Conservation (phyloP, 2,113 vertebrate genomes). For the Chaetorhynchus papuensis region DNA sequence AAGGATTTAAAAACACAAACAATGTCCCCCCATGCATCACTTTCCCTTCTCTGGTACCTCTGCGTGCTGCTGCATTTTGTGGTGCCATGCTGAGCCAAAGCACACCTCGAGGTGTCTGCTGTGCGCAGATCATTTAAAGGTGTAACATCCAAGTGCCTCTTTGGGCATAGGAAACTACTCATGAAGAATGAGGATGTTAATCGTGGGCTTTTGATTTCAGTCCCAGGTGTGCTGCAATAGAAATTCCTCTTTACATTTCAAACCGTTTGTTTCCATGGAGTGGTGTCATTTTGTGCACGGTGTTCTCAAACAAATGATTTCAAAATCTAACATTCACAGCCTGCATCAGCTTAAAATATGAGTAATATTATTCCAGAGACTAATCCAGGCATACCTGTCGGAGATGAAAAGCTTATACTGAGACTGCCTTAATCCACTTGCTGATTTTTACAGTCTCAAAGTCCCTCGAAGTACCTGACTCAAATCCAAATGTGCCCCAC, state of each 20-base stretch:
- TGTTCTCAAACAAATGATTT: neutral
- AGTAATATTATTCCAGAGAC: neutral
- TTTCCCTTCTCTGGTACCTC: neutral
- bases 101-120: neutral
- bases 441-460: neutral
- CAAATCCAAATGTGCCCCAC: neutral
- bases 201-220: rapidly evolving
- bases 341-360: neutral
- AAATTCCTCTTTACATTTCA: neutral
- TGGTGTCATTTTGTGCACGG: neutral
- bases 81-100: neutral
- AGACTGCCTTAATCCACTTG: neutral
- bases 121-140: neutral
- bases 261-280: neutral
- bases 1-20: neutral
- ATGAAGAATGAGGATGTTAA: neutral
- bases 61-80: neutral
- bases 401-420: neutral
- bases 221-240: neutral
- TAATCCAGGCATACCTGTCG: neutral
- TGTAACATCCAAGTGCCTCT: neutral
- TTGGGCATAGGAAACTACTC: neutral
- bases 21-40: neutral
- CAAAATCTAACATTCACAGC: neutral
- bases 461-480: neutral